Evolutionary conservation across 2,797 vertebrate genomes (phyloP).

Genomic region (Octomys mimax): DNA sequence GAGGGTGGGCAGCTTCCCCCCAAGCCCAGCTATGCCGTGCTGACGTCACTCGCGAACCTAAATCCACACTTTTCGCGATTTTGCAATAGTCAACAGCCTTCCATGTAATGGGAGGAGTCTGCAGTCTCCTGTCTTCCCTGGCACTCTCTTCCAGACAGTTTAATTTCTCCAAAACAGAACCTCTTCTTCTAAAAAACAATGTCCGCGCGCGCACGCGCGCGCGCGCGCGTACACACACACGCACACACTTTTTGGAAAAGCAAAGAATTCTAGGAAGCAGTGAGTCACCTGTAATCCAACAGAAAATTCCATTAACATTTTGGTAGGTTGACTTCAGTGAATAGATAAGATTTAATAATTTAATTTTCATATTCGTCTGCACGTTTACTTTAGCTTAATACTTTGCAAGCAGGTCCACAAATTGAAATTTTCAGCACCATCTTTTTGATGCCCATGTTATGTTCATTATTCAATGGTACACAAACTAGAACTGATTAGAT

Average conservation of each 20-base stretch:
- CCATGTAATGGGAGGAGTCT: background rate
- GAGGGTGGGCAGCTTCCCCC: background rate
- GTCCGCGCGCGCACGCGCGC: background rate
- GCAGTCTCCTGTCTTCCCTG: background rate
- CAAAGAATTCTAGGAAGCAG: background rate
- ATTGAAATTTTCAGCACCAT: background rate
- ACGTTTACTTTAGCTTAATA: constrained; percentile 1
- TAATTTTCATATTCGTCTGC: background rate
- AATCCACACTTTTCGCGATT: background rate
- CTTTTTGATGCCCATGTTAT: background rate
- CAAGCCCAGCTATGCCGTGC: background rate
- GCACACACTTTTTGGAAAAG: background rate
- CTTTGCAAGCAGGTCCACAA: constrained; percentile 1
- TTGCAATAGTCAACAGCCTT: background rate
- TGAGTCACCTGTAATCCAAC: background rate
- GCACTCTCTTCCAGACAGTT: background rate
- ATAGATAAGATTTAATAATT: background rate
- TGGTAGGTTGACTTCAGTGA: background rate
- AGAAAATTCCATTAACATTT: background rate
- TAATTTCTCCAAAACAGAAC: background rate
- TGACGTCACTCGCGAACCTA: background rate
- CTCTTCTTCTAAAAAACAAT: background rate
- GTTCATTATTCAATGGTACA: background rate
- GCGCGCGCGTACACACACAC: too few relatives aligned
- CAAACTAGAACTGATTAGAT: background rate